phyloP scores from a whole-genome alignment of 2,888 invertebrate species.

The Melipona bicolor region DNA sequence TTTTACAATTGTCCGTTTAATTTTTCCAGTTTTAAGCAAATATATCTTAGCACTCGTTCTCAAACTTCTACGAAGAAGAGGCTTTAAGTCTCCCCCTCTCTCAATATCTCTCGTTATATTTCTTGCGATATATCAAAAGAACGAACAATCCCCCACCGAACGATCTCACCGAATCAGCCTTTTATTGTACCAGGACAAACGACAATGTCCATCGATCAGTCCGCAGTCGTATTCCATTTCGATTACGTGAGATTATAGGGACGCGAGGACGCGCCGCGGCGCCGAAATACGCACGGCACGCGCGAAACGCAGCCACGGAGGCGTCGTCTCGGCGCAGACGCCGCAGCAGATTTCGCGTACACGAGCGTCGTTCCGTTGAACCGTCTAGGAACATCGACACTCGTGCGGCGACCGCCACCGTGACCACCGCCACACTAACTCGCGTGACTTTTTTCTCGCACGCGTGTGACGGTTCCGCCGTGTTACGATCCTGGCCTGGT shows the following conservation, averaged over 20 bases:
- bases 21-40: too few species aligned
- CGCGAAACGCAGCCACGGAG: slow-evolving; percentile 37
- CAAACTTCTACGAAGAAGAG: not conserved
- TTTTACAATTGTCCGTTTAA: too few species aligned
- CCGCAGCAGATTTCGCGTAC: slow-evolving; percentile 36
- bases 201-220: slow-evolving; percentile 13
- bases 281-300: slow-evolving; percentile 31
- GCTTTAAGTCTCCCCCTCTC: not conserved
- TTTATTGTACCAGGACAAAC: not conserved
- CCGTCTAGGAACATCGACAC: slow-evolving; percentile 53
- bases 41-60: too few species aligned
- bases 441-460: not conserved
- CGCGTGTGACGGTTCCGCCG: not conserved
- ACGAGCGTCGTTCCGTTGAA: slow-evolving; percentile 58
- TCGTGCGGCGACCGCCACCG: slow-evolving; percentile 63
- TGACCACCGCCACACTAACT: slow-evolving; percentile 28
- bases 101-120: not conserved
- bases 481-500: not conserved
- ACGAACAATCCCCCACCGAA: not conserved
- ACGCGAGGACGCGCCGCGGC: not conserved
- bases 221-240: not conserved
- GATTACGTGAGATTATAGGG: not conserved
- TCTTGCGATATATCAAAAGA: not conserved
- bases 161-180: not conserved
- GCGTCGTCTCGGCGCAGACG: slow-evolving; percentile 68